A percentile compares a stretch with the other conserved stretches of the same genome.
Conservation (phyloP, 2,797 vertebrate species). For the Coranthus polyacanthus region DNA sequence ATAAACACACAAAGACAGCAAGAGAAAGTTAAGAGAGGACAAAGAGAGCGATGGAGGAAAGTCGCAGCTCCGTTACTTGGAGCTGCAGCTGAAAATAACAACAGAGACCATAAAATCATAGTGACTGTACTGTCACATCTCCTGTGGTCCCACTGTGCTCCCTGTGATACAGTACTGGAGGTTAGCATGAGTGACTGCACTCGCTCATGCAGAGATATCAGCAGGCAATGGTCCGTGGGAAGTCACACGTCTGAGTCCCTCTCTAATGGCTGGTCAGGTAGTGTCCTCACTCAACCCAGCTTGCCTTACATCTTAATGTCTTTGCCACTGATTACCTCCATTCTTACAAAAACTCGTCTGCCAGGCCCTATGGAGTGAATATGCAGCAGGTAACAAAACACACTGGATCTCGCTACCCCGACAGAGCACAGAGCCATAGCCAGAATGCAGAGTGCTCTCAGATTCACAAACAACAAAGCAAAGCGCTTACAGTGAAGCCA, state of each 20-base stretch:
- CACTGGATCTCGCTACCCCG: conserved; percentile 17
- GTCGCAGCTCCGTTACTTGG: conserved; percentile 10
- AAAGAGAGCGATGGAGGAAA: conserved; percentile 27
- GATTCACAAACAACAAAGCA: conserved; percentile 60
- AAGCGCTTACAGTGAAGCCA: conserved; percentile 68
- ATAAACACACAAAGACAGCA: conserved; percentile 20
- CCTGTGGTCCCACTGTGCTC: conserved; percentile 14
- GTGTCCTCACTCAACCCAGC: conserved; percentile 46
- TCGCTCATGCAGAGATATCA: conserved; percentile 31
- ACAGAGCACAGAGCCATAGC: not conserved
- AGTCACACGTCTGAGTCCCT: conserved; percentile 45
- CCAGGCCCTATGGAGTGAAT: conserved; percentile 8
- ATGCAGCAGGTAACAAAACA: conserved; percentile 34
- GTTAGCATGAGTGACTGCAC: conserved; percentile 32
- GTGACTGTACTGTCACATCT: conserved; percentile 29
- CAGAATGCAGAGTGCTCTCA: conserved; percentile 30
- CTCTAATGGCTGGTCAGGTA: conserved; percentile 39
- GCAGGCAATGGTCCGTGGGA: conserved; percentile 34
- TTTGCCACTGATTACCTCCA: conserved; percentile 57
- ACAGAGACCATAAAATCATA: conserved; percentile 34
- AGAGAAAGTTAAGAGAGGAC: conserved; percentile 4
- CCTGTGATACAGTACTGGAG: conserved; percentile 25
- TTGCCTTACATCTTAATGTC: conserved; percentile 62
- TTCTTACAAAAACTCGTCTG: conserved; percentile 35
- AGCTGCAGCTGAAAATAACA: conserved; percentile 45